Base-by-base conservation (phyloP, 2,113 vertebrate genomes). In the Aptenodytes forsteri region DNA sequence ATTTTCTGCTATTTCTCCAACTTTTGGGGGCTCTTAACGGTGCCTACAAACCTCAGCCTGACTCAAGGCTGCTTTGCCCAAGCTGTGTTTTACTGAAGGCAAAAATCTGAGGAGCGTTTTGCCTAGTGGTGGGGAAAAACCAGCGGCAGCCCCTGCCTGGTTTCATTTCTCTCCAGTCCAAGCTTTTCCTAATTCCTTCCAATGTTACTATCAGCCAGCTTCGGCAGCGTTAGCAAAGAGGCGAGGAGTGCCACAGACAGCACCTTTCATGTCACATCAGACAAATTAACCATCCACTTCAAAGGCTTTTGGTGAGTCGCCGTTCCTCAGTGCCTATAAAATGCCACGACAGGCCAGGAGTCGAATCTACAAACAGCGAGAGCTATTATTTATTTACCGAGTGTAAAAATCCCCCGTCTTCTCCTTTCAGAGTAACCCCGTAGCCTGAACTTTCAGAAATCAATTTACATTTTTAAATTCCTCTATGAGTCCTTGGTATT, bases 381-480 rank as follows among this genome's bases (percentile, higher is more conserved):
- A 89, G 73, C 59, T 90, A 52, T 93, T 94, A 89, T 96, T 93
- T 93, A 92, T 94, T 95, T 97, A 93, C 90, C 1, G 26, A 78
- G 83, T 67, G 52, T 46, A 93, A 90, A 94, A 95, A 83, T 87
- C 56, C 82, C 36, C n/a, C 5, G 0, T 87, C 71, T 89, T 46
- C 73, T 85, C 46, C 52, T 58, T 79, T 54, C 95, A 88, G 66
- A 54, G 82, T 79, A 49, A 91, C 67, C 83, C 70, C 0, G 1
- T 42, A 81, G 88, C 76, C 76, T 75, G 67, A 95, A 97, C 89
- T 96, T 97, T 42, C 84, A 87, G 75, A 96, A 96, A 97, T 94
- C 82, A 96, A 93, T 97, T 96, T 95, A 73, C 83, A 87, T 93
- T 94, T 96, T 77, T 13, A 62, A 89, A 95, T 95, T 86, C 93